These are phyloP conservation scores for Lamellibrachia satsuma DNA, from an alignment of 2,888 invertebrate species.

Conservation along the genomic window DNA sequence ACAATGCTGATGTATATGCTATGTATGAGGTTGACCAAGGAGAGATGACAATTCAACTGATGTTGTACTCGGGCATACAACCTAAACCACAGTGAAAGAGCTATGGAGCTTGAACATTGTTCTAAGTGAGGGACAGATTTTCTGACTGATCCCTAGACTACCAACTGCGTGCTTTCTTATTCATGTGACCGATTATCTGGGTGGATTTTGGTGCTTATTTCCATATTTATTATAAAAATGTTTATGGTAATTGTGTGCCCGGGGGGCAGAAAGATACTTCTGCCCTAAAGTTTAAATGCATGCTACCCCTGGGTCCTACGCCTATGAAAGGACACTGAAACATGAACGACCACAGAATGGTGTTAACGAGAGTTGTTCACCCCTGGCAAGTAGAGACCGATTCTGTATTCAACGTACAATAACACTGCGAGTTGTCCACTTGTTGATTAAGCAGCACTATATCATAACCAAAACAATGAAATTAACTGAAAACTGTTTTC, in stretches of 20 bases:
- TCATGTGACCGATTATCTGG: not conserved
- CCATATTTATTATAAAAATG: not conserved
- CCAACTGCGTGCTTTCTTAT: not conserved
- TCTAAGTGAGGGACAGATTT: not conserved
- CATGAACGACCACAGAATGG: no score
- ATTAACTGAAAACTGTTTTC: not conserved
- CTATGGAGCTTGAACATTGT: not conserved
- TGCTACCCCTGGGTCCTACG: no score
- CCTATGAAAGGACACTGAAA: no score
- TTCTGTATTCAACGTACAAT: no score
- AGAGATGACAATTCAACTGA: not conserved
- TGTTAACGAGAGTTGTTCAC: no score
- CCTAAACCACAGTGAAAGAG: not conserved
- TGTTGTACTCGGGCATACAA: not conserved
- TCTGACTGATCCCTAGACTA: not conserved
- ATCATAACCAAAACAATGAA: not conserved
- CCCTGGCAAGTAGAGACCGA: no score
- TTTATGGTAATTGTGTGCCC: not conserved
- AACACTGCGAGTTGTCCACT: not conserved
- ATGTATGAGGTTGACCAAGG: not conserved
- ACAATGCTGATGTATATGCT: not conserved
- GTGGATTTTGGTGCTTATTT: not conserved
- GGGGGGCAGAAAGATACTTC: no score
- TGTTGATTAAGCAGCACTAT: not conserved
- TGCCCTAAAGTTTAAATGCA: no score